Percentiles rank a stretch among this genome's conserved stretches.
Evolutionary conservation across 2,797 vertebrate species (phyloP).

Genomic region (Fundulus diaphanus): DNA sequence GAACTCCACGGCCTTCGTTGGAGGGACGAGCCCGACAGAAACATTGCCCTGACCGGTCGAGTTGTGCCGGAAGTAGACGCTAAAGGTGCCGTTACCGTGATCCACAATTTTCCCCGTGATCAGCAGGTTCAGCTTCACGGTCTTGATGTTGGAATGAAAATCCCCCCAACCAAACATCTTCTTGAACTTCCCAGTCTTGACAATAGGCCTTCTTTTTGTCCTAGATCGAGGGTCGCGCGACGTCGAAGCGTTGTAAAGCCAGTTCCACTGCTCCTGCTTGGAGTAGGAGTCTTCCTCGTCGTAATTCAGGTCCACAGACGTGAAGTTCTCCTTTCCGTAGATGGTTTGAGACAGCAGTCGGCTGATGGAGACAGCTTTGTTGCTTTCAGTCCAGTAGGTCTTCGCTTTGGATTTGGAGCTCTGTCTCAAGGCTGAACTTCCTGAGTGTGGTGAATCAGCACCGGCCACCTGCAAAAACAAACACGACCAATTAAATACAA

Average conservation of each 20-base stretch:
- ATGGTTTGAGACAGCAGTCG: slow-evolving; percentile 91
- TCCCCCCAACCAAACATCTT: slow-evolving; percentile 99
- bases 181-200: slow-evolving; percentile 97
- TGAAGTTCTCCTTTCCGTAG: slow-evolving; percentile 88
- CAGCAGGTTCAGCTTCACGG: slow-evolving; percentile 94
- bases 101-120: slow-evolving; percentile 98
- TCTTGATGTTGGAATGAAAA: slow-evolving; percentile 98
- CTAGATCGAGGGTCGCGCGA: slow-evolving; percentile 87
- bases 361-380: slow-evolving; percentile 91
- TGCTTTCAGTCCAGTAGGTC: slow-evolving; percentile 90
- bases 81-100: slow-evolving; percentile 97
- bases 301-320: slow-evolving; percentile 88
- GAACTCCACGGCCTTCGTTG: slow-evolving; percentile 97
- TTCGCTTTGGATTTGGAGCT: slow-evolving; percentile 89
- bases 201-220: slow-evolving; percentile 89
- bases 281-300: slow-evolving; percentile 88
- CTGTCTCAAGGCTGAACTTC: slow-evolving; percentile 83
- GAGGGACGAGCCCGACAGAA: slow-evolving; percentile 94
- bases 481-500: slow-evolving; percentile 1
- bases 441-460: slow-evolving; percentile 84
- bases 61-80: slow-evolving; percentile 98
- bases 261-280: slow-evolving; percentile 91
- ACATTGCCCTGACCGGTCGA: slow-evolving; percentile 97
- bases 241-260: slow-evolving; percentile 89
- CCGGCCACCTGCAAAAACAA: slow-evolving; percentile 80